Evolutionary conservation across 1,140 invertebrate genomes (phyloP).

Genomic region (Leptonema lineaticorne): DNA sequence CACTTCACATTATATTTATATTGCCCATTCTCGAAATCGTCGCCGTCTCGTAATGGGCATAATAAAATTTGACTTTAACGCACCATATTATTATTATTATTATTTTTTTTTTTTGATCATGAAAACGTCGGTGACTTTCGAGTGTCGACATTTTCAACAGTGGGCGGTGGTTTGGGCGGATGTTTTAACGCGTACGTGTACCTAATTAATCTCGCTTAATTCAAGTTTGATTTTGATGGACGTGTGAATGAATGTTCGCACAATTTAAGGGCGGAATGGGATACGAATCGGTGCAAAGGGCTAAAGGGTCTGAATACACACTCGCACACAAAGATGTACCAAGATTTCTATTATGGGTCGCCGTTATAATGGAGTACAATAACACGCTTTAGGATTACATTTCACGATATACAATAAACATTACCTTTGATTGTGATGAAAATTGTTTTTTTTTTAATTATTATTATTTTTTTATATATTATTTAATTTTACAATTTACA

Average conservation of each 20-base stretch:
- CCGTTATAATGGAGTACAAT: not conserved
- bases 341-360: constrained; percentile 14
- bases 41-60: no score
- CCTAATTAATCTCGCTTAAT: constrained; percentile 23
- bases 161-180: no score
- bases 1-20: no score
- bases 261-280: no score
- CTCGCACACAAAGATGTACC: not conserved
- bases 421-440: not conserved
- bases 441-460: not conserved
- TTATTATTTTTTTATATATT: no score
- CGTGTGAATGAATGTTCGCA: constrained; percentile 19
- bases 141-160: no score
- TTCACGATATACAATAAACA: not conserved
- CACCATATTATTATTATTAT: no score
- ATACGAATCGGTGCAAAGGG: constrained; percentile 7
- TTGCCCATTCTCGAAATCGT: no score
- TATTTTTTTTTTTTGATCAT: no score
- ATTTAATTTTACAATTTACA: no score
- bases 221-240: constrained; percentile 28
- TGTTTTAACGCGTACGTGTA: not conserved
- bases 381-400: not conserved
- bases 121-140: no score
- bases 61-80: no score
- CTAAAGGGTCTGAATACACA: constrained; percentile 1